Evolutionary conservation across 2,113 vertebrate genomes (phyloP), one percentile per base, ranked within the genome.

Genomic region (Cyanistes caeruleus): DNA sequence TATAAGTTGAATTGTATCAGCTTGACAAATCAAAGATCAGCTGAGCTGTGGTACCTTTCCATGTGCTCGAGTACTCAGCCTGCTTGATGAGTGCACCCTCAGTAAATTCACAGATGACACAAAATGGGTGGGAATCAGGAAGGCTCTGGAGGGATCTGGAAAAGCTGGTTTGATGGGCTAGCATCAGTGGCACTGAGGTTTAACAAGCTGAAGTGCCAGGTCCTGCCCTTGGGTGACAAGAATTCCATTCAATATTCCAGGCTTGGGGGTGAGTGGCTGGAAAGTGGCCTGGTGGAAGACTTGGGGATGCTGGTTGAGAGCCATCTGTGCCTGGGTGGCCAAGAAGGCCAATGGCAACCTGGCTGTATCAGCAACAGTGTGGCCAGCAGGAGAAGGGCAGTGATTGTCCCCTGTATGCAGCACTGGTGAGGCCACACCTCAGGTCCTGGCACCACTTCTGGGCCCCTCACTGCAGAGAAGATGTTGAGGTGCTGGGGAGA

Each of bases 41-140:
- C 62, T 83, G 63, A 76, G 11, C 18, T 64, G 8, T 79, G 35
- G 8, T 55, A 59, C 28, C 30, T 78, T 4, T 21, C 46, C 7
- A 4, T 68, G 17, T 23, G 28, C 9, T 48, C 0, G 0, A 41
- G 17, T 53, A 35, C 15, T 13, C 43, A 48, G 39, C 5, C 52
- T 53, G 14, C 12, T 35, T 8, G 1, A 35, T 18, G 9, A 35
- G 13, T 6, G 9, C 21, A 20, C 24, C 21, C 12, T 52, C 65
- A 46, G 28, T 23, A n/a, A 73, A 58, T 60, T 73, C 53, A 39
- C 24, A 41, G 24, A 35, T 30, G 30, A 41, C 39, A 41, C 35
- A 41, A 20, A 2, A 3, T 53, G 5, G 6, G 6, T 18, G 22
- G n/a, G 21, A 31, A 15, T 65, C 41, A 22, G n/a, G 15, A 60